Percentiles rank a stretch among this genome's conserved stretches.
Conservation (phyloP, 2,113 vertebrate species). For the Psilopogon haemacephalus region DNA sequence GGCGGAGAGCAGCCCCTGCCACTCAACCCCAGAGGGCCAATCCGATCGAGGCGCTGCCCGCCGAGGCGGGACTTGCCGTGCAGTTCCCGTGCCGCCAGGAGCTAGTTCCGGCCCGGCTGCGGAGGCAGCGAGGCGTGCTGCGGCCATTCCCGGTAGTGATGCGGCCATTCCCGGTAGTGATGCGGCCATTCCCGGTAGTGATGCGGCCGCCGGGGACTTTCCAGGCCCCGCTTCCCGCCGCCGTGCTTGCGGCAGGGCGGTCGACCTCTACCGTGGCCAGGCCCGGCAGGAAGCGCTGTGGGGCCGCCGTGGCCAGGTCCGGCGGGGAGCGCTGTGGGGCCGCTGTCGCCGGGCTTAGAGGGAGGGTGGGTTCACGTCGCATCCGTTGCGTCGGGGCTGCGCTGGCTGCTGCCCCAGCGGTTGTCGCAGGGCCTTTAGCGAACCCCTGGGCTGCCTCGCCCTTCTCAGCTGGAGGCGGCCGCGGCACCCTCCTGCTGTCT, state of each 20-base stretch:
- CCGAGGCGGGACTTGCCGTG: neutral
- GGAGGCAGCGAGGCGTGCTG: neutral
- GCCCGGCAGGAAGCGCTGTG: neutral
- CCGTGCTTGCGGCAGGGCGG: neutral
- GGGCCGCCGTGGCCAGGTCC: neutral
- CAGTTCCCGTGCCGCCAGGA: too few relatives aligned
- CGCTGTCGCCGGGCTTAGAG: neutral
- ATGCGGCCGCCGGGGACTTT: neutral
- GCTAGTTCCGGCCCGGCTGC: neutral
- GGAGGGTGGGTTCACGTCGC: too few relatives aligned
- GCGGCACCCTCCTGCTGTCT: too few relatives aligned
- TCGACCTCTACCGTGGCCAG: neutral
- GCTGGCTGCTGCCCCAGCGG: neutral
- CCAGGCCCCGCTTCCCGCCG: neutral
- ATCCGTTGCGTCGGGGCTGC: too few relatives aligned
- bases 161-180: too few relatives aligned
- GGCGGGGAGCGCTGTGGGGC: neutral
- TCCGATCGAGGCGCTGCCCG: neutral
- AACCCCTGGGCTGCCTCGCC: too few relatives aligned
- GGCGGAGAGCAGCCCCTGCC: accelerated
- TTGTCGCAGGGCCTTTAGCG: neutral
- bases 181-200: neutral
- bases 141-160: accelerated
- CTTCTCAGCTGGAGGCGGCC: too few relatives aligned
- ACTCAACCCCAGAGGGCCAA: neutral